These are phyloP conservation scores for Alexandromys fortis DNA, from an alignment of 2,113 vertebrate genomes.

Conservation along the genomic window DNA sequence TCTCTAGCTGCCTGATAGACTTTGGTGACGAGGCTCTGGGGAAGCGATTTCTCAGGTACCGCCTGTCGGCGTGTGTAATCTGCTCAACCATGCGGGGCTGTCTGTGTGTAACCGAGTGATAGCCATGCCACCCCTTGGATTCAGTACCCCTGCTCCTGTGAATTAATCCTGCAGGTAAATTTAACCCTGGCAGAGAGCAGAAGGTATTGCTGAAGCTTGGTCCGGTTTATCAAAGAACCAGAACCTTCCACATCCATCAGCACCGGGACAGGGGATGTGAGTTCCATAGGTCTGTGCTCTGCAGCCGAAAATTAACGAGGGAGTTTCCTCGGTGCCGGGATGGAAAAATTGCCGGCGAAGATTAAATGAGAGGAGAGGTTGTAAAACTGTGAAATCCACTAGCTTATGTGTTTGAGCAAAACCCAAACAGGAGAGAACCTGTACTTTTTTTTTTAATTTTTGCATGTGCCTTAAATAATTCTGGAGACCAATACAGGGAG, in stretches of 20 bases:
- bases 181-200: not conserved
- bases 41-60: accelerated
- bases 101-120: not conserved
- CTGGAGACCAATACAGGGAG: not conserved
- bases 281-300: accelerated
- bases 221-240: not conserved
- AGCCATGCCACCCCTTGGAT: accelerated
- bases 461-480: not conserved
- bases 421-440: not conserved
- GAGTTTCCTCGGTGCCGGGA: accelerated
- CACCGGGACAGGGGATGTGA: not conserved
- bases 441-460: conserved; percentile 6
- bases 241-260: not conserved
- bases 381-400: not conserved
- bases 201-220: not conserved
- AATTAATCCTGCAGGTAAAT: not conserved
- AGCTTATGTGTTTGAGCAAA: not conserved
- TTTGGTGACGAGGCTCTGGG: too few species aligned
- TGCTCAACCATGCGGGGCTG: not conserved
- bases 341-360: not conserved
- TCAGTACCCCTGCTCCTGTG: not conserved
- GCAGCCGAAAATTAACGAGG: accelerated
- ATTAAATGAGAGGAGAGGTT: not conserved
- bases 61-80: not conserved
- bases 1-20: not conserved